These are phyloP conservation scores for Buphagus erythrorhynchus DNA, from an alignment of 2,797 vertebrate species.

Conservation along the genomic window DNA sequence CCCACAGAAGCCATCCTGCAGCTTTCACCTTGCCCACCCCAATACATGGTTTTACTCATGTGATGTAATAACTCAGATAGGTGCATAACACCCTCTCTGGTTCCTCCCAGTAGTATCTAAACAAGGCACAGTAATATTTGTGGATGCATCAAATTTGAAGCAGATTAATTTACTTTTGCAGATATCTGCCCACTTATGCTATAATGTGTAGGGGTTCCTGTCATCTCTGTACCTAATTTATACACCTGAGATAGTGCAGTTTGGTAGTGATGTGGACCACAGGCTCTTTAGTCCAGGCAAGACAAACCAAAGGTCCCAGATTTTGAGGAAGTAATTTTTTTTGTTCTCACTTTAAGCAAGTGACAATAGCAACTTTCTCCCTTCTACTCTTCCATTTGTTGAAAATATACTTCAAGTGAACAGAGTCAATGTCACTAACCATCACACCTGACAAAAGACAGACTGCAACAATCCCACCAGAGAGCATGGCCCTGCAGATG, in stretches of 20 bases:
- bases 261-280: neutral
- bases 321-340: neutral
- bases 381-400: neutral
- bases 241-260: neutral
- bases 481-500: neutral
- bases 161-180: neutral
- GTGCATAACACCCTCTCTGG: neutral
- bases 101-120: neutral
- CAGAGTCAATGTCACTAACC: neutral
- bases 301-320: neutral
- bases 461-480: neutral
- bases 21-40: neutral
- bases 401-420: neutral
- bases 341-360: neutral
- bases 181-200: neutral
- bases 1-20: neutral
- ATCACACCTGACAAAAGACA: neutral
- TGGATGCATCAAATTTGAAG: neutral
- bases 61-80: neutral
- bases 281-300: neutral
- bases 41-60: neutral
- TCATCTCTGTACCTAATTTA: neutral
- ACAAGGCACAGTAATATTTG: neutral
- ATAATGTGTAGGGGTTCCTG: neutral
- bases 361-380: neutral